Base-by-base conservation (phyloP, 1,140 invertebrate species). In the Zaprionus ornatus region DNA sequence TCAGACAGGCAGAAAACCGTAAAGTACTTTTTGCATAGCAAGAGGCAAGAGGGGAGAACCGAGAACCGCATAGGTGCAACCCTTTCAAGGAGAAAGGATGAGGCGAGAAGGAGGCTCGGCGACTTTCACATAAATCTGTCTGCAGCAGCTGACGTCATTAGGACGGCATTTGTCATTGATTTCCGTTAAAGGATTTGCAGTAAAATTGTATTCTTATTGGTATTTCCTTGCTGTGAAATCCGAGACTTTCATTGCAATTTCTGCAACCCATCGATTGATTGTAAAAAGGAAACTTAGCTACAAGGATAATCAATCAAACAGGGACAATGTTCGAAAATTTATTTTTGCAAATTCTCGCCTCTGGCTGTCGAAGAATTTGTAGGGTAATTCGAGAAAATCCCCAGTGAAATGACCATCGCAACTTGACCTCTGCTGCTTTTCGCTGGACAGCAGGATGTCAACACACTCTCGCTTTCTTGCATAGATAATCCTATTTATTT, bases 401-500 rank as follows among this genome's bases (percentile, higher is more conserved):
- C 23, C 65, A 32, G 29, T 9, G 42, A 87, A 87, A 75, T 87
- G 83, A 70, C 80, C 80, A 88, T 55, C 55, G 67, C 40, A 84
- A 79, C 84, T 85, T 88, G 84, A 88, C 84, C 84, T 78, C 66
- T 60, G 12, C 17, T 19, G 45, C 10, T 1, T 19, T 13, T 23
- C 10, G 19, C 52, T 79, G 74, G 65, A 75, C 68, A 74, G 54
- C 68, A 40, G 50, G 56, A 74, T 88, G 85, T 88, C 84, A 88
- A 80, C 77, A 87, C 63, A 68, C 48, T 4, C 32, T 76, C 37
- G 32, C n/a, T 29, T 69, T 29, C 60, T 77, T 83, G 84, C 84
- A 88, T 88, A 90, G 32, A 71, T 90, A 88, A 88, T 90, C 84
- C 66, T 76, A 85, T 88, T 88, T 81, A 88, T 88, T 90, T 78